These are phyloP conservation scores for Enteromius viviparus DNA, from an alignment of 2,797 vertebrate species.

Conservation along the genomic window DNA sequence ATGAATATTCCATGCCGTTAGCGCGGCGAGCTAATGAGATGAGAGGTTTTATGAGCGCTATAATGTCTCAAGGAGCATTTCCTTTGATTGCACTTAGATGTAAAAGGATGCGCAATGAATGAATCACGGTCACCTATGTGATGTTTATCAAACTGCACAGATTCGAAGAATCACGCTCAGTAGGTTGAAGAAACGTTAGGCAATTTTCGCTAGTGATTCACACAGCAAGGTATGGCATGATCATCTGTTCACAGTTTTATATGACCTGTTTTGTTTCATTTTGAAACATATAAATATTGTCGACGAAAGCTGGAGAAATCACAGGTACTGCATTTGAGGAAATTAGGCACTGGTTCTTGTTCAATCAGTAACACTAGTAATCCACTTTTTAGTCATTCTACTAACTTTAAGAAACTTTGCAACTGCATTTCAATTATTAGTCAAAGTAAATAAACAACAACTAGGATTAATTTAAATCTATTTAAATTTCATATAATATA, in stretches of 20 bases:
- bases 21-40: conserved; percentile 48
- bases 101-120: conserved; percentile 27
- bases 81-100: conserved; percentile 42
- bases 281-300: conserved; percentile 12
- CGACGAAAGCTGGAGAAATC: conserved; percentile 35
- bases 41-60: conserved; percentile 47
- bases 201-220: conserved; percentile 30
- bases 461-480: no score
- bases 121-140: conserved; percentile 24
- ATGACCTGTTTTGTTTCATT: conserved; percentile 26
- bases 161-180: conserved; percentile 16
- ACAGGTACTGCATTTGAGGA: conserved; percentile 61
- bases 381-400: neutral
- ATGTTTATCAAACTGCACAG: neutral
- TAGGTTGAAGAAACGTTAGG: conserved; percentile 11
- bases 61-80: conserved; percentile 50
- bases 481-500: no score
- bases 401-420: no score
- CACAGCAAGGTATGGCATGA: conserved; percentile 22
- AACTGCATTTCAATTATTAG: no score
- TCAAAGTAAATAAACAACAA: no score
- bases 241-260: conserved; percentile 24
- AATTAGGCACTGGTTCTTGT: conserved; percentile 64
- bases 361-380: no score
- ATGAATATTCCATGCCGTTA: conserved; percentile 47